phyloP scores from a whole-genome alignment of 1,140 invertebrate species.

The Acromyrmex charruanus region DNA sequence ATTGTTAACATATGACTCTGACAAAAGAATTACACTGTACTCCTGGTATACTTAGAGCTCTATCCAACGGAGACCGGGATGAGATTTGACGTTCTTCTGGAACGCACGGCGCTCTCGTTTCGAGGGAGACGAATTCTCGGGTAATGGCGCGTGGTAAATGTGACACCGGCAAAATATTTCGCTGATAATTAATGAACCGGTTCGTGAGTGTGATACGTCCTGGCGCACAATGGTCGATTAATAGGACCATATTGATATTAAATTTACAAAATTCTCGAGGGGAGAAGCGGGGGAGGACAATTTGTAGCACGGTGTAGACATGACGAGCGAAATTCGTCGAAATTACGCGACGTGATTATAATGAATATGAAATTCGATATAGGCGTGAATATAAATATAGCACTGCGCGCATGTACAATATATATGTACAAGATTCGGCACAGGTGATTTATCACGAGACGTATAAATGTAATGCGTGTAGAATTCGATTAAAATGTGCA shows the following conservation, averaged over 20 bases:
- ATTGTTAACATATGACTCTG: too few species aligned
- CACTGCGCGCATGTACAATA: too few species aligned
- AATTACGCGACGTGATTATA: conserved; percentile 20
- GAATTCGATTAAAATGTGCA: conserved; percentile 8
- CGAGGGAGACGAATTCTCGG: not conserved
- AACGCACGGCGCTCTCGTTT: not conserved
- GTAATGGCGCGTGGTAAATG: conserved; percentile 2
- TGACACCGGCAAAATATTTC: conserved; percentile 33
- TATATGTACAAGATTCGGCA: not conserved
- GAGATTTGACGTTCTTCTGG: not conserved
- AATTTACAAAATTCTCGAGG: conserved; percentile 25
- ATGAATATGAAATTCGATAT: conserved; percentile 8
- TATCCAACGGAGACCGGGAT: not conserved
- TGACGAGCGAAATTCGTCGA: conserved; percentile 6
- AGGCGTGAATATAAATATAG: conserved; percentile 20
- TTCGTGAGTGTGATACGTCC: not conserved
- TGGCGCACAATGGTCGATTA: not conserved
- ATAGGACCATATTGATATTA: conserved; percentile 42
- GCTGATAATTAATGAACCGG: conserved; percentile 10
- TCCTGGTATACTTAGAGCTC: too few species aligned
- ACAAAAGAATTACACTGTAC: too few species aligned
- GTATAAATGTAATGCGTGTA: not conserved
- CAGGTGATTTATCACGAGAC: conserved; percentile 25
- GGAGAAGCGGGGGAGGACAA: not conserved
- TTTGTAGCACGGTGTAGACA: not conserved